phyloP scores from a whole-genome alignment of 2,797 vertebrate genomes.

The Gadopsis bispinosus region DNA sequence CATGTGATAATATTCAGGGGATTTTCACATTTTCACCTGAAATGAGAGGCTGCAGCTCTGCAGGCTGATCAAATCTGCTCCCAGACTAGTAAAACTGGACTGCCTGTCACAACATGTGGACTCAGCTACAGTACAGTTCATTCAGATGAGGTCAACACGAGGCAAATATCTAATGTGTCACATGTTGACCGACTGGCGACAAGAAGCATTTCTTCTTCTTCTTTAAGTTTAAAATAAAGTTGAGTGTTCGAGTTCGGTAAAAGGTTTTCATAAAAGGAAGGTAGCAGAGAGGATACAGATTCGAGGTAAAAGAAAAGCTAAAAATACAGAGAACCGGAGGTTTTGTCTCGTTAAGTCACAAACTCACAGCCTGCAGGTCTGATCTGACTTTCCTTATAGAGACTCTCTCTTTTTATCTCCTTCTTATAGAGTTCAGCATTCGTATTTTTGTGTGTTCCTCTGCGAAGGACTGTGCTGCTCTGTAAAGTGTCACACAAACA shows the following conservation, averaged over 20 bases:
- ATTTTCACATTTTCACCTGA: constrained; percentile 1
- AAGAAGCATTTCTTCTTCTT: too few relatives aligned
- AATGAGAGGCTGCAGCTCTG: constrained; percentile 4
- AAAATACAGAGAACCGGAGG: constrained; percentile 9
- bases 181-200: background rate
- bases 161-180: background rate
- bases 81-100: background rate
- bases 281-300: background rate
- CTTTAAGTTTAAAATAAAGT: background rate
- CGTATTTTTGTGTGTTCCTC: background rate
- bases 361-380: constrained; percentile 13
- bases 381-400: constrained; percentile 1
- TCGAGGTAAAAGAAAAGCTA: background rate
- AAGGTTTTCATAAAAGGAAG: background rate
- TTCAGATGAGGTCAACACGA: background rate
- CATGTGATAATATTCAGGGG: background rate
- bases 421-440: background rate
- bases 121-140: background rate
- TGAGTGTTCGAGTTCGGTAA: background rate
- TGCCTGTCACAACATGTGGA: background rate
- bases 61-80: background rate
- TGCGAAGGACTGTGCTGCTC: constrained; percentile 5
- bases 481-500: constrained; percentile 10
- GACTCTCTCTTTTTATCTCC: constrained; percentile 37
- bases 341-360: constrained; percentile 3